Conservation (phyloP, 2,888 invertebrate genomes). For the Miltochrista miniata region DNA sequence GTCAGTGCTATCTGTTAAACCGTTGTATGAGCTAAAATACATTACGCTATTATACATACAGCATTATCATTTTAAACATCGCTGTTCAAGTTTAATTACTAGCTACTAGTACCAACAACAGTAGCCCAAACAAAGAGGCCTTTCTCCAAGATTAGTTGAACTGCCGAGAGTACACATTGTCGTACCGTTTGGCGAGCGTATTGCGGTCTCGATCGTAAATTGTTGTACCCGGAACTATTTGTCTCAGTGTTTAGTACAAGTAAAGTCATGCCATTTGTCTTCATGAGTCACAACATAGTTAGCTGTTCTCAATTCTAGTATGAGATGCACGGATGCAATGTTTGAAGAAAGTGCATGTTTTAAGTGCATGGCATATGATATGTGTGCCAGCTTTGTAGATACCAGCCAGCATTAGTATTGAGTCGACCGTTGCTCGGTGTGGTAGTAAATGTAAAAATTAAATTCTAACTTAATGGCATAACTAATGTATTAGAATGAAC, state of each 20-base stretch:
- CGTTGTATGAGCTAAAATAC: too few relatives aligned
- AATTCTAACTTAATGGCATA: too few relatives aligned
- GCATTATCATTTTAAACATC: not conserved
- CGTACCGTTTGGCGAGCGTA: constrained; percentile 11
- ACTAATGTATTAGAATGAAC: too few relatives aligned
- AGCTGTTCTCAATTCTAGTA: not conserved
- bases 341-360: not conserved
- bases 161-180: constrained; percentile 2
- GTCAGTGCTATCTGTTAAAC: too few relatives aligned
- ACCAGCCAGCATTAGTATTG: too few relatives aligned
- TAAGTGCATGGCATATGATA: too few relatives aligned
- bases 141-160: constrained; percentile 12
- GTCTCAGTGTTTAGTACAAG: constrained; percentile 3
- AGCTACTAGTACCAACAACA: not conserved
- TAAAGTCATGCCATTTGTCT: not conserved
- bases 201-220: constrained; percentile 20
- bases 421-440: too few relatives aligned
- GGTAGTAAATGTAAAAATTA: too few relatives aligned
- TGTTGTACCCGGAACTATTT: constrained; percentile 12
- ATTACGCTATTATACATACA: too few relatives aligned
- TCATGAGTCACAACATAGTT: not conserved
- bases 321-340: not conserved
- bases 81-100: not conserved
- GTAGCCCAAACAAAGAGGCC: constrained; percentile 13
- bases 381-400: too few relatives aligned